Conservation (phyloP, 2,797 vertebrate genomes). For the Microchirus variegatus region DNA sequence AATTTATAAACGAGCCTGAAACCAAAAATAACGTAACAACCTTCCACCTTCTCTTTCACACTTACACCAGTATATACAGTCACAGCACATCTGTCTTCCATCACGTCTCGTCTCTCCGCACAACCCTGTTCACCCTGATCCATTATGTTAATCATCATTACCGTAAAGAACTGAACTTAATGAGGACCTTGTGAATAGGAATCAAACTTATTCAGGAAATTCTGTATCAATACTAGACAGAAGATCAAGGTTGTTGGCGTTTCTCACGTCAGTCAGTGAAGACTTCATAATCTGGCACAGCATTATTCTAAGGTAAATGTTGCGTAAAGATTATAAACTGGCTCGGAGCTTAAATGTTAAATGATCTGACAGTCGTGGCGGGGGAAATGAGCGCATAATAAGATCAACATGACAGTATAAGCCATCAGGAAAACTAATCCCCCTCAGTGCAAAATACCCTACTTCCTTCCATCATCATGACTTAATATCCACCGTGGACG, state of each 20-base stretch:
- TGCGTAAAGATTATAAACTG: constrained; percentile 62
- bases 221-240: background rate
- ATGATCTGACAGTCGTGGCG: constrained; percentile 63
- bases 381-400: constrained; percentile 71
- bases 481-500: constrained; percentile 41
- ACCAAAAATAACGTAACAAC: no score
- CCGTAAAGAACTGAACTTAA: no score
- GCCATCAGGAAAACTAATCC: constrained; percentile 67
- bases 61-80: no score
- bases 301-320: constrained; percentile 67
- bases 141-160: no score
- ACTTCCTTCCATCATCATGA: constrained; percentile 53
- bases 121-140: no score
- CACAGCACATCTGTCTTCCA: no score
- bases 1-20: no score
- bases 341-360: constrained; percentile 55
- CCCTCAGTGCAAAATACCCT: constrained; percentile 58
- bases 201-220: no score
- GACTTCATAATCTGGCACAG: constrained; percentile 29
- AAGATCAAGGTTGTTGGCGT: constrained; percentile 33
- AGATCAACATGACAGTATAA: constrained; percentile 70
- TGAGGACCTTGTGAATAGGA: no score
- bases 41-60: no score
- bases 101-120: no score
- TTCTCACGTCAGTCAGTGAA: constrained; percentile 50